Base-by-base conservation (phyloP, 2,113 vertebrate genomes). In the Heteronetta atricapilla region DNA sequence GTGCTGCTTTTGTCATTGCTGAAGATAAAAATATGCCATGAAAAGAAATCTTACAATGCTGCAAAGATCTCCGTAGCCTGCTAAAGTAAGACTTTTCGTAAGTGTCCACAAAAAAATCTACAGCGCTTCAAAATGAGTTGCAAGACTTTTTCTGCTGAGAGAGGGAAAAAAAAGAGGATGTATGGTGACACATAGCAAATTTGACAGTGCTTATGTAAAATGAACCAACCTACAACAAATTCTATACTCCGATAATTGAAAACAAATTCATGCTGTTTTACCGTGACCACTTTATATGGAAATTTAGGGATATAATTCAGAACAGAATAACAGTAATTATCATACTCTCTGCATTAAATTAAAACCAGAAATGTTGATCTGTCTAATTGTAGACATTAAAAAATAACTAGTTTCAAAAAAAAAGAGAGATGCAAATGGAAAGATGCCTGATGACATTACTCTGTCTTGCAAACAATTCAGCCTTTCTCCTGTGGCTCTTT, bases 251-350 rank as follows among this genome's bases (percentile, higher is more conserved):
- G 34, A 90, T 96, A 97, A 96, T 89, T 72, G 53, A 95, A 97
- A 97, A 94, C 95, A 97, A 97, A 93, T 96, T 95, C 93, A 90
- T 96, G 93, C 92, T 96, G 93, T 94, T 95, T 97, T 95, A 96
- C 93, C 94, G 4, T 84, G 80, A 96, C 91, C 95, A 85, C 87
- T 96, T 96, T 93, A 95, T 94, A 94, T 95, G 96, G 92, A 97
- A 96, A 97, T 92, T 74, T 94, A 92, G 92, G 87, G 75, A 78
- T 84, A 48, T 95, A 93, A 95, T 95, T 95, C 93, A 88, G 85
- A 95, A 95, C 93, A 96, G 93, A 96, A 93, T 93, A 95, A 96
- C 83, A 94, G 78, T 87, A 97, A 93, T 94, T 95, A 89, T 94
- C 77, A 91, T 95, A 86, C 90, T 91, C 92, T 82, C 55, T 96